Evolutionary conservation across 2,113 vertebrate genomes (phyloP).

Genomic region (Peromyscus leucopus): DNA sequence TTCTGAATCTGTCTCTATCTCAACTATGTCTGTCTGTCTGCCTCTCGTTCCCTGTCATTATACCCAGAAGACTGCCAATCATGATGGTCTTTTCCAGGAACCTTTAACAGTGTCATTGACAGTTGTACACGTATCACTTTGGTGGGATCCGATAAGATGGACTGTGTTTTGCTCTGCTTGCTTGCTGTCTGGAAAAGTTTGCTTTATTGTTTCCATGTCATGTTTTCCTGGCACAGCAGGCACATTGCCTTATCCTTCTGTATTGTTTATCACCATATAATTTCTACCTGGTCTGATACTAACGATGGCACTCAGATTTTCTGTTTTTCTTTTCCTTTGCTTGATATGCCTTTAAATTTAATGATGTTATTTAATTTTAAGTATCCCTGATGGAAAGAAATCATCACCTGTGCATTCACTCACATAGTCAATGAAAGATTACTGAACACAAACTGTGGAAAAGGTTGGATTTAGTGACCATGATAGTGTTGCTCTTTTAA

Average conservation of each 20-base stretch:
- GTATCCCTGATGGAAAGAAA: not conserved
- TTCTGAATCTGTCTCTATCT: not conserved
- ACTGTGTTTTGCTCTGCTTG: not conserved
- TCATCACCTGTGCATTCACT: not conserved
- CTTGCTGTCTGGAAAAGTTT: not conserved
- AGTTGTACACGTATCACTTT: not conserved
- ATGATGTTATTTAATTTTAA: constrained; percentile 38
- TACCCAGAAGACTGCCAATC: not conserved
- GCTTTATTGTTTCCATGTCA: not conserved
- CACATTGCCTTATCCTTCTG: not conserved
- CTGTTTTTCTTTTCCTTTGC: not conserved
- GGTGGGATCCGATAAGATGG: not conserved
- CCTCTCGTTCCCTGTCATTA: not conserved
- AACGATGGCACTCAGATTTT: not conserved
- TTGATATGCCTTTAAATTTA: not conserved
- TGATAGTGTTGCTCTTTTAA: not conserved
- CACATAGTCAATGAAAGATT: not conserved
- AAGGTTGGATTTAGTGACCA: not conserved
- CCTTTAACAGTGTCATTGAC: not conserved
- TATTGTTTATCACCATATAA: not conserved
- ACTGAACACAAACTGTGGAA: not conserved
- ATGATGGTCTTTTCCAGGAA: not conserved
- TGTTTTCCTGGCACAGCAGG: not conserved
- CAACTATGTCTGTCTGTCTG: not conserved
- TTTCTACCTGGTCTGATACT: not conserved